Evolutionary conservation across 2,113 vertebrate genomes (phyloP), one percentile per base, ranked within the genome.

Genomic region (Hippocampus mohnikei): DNA sequence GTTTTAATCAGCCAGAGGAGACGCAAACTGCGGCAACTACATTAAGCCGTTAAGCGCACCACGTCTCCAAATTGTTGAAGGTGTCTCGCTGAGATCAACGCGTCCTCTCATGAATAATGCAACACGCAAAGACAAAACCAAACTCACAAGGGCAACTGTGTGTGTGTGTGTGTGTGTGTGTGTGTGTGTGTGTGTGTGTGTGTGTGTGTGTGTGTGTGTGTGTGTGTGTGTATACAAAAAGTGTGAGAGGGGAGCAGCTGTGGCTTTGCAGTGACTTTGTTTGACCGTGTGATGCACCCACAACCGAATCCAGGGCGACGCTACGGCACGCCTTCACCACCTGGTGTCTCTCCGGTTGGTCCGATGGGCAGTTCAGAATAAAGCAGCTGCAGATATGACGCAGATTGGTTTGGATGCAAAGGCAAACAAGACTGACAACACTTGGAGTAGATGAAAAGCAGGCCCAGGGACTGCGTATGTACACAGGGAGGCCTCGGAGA

Each of bases 1-100:
- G 81, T 78, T 85, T 85, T 91, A 90, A 91, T 92, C 90, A 93
- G 85, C 85, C 88, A 80, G 83, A 87, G 82, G 84, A 85, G 86
- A 88, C 82, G 84, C 86, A 90, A 90, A 90, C 84, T 87, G 90
- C 85, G 73, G 81, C 69, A 84, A 89, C 87, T 89, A 88, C 88
- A 92, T 91, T 90, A 91, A 91, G 87, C 85, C 72, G 86, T 90
- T 88, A 87, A 89, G 85, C 86, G 84, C 84, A 84, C 76, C 84
- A 82, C 67, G 80, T 88, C 87, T 91, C 81, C 84, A 90, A 91
- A 88, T 83, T 89, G 84, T 87, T 84, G 71, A 86, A 90, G 83
- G 86, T 88, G 85, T 88, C 89, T 81, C 79, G 75, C 85, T 79
- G 82, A 87, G 85, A 86, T 76, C 80, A 87, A 85, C 74, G 75